phyloP scores from a whole-genome alignment of 1,140 invertebrate genomes.

The Berghia stephanieae region DNA sequence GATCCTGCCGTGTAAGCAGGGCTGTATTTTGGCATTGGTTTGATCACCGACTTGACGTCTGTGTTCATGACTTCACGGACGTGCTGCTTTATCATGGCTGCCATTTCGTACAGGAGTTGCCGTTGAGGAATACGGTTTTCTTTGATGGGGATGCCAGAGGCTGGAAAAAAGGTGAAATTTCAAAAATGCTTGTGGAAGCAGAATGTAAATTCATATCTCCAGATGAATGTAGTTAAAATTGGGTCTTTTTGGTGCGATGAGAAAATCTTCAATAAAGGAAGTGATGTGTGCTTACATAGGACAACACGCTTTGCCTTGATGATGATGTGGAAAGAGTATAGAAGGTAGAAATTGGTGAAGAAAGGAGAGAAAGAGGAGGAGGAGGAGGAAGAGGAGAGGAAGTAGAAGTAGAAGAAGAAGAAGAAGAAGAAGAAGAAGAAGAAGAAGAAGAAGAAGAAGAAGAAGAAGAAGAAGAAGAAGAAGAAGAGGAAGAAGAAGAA shows the following conservation, averaged over 20 bases:
- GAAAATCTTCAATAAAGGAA: no score
- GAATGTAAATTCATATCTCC: no score
- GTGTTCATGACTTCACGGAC: slow-evolving; percentile 54
- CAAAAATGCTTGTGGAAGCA: no score
- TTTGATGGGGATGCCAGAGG: slow-evolving; percentile 18
- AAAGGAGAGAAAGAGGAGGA: slow-evolving; percentile 3
- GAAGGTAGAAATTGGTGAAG: neutral
- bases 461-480: neutral
- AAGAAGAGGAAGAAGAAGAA: neutral
- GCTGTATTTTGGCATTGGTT: slow-evolving; percentile 57
- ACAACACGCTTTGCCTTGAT: no score
- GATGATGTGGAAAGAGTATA: no score
- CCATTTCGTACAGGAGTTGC: slow-evolving; percentile 64
- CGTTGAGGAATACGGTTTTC: slow-evolving; percentile 59
- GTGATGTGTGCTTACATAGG: no score
- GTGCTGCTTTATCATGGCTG: slow-evolving; percentile 62
- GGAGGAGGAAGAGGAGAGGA: neutral
- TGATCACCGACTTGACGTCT: slow-evolving; percentile 60
- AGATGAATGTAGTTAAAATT: no score
- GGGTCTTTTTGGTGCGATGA: no score
- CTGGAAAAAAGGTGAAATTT: no score
- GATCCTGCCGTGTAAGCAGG: slow-evolving; percentile 41
- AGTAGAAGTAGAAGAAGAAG: neutral
- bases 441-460: neutral
- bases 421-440: neutral